phyloP scores from a whole-genome alignment of 2,113 vertebrate genomes.

The Calidris pygmaea region DNA sequence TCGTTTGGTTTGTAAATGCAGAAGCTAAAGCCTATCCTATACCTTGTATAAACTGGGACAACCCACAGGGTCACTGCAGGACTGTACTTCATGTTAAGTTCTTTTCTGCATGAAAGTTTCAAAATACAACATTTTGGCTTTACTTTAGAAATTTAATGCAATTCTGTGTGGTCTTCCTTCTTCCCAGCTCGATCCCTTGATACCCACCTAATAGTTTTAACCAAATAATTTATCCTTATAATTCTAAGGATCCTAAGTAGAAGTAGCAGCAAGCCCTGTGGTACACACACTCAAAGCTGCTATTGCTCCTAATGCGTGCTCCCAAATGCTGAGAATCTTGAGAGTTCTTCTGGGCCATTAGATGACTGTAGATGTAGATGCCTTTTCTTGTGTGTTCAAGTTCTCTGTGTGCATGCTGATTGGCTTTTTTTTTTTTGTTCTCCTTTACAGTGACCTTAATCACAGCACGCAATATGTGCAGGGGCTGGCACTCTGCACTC shows the following conservation, averaged over 20 bases:
- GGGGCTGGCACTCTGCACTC: constrained; percentile 95
- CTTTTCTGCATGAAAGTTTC: background rate
- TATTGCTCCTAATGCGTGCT: rapidly evolving
- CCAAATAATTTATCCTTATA: background rate
- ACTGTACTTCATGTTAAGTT: background rate
- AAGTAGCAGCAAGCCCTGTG: background rate
- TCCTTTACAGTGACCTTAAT: constrained; percentile 91
- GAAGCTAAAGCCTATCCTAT: background rate
- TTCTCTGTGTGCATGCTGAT: background rate
- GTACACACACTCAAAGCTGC: background rate
- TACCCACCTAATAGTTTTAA: background rate
- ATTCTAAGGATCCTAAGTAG: background rate
- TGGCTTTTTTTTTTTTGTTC: background rate
- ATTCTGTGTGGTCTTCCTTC: background rate
- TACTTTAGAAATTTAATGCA: background rate
- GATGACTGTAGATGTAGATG: background rate
- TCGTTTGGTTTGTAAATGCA: background rate
- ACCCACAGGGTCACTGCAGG: background rate
- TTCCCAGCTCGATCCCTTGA: background rate
- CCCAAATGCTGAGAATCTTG: background rate
- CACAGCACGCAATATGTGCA: constrained; percentile 99
- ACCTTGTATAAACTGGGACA: background rate
- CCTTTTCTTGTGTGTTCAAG: background rate
- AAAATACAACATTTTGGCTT: background rate
- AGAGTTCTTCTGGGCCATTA: background rate